Evolutionary conservation across 2,113 vertebrate genomes (phyloP), one percentile per base, ranked within the genome.

Genomic region (Ciconia boyciana): DNA sequence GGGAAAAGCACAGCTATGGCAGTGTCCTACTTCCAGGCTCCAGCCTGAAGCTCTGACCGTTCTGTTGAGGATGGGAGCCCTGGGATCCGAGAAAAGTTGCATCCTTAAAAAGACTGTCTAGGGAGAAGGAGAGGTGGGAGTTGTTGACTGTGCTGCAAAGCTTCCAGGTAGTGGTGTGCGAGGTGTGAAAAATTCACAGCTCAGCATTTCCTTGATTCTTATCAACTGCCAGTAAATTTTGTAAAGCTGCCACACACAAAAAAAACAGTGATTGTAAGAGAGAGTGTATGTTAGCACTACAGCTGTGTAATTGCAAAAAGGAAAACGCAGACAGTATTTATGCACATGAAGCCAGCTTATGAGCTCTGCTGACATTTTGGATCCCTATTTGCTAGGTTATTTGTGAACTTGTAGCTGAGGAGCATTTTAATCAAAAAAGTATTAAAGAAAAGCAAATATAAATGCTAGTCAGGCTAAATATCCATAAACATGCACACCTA

Each of bases 161-260:
- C 57, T 82, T 86, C 89, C 84, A 94, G 82, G 78, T 88, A 94
- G 81, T 31, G 4, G 19, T 66, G 52, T 84, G 43, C 1, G 8
- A 95, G 65, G 81, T 90, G 81, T 83, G 78, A 96, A 82, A 78
- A 82, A 79, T 69, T 89, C 51, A 24, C 65, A 93, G 85, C 46
- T 95, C 86, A 93, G 28, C 44, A 74, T 90, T 92, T 88, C 68
- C 31, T 92, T 93, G 60, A 39, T 68, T 89, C 60, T 92, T 31
- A 48, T 80, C 54, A 94, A 49, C 80, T 92, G 89, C 83, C 86
- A 58, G 58, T 70, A 86, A 58, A 79, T 72, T 76, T 88, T 95
- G 29, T 83, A 9, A 81, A 70, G 58, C 79, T 92, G 32, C 22
- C 55, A 57, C 31, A 49, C 15, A 29, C 36, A 41, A 36, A 20